These are phyloP conservation scores for Emys orbicularis DNA, from an alignment of 2,797 vertebrate genomes.

Conservation along the genomic window DNA sequence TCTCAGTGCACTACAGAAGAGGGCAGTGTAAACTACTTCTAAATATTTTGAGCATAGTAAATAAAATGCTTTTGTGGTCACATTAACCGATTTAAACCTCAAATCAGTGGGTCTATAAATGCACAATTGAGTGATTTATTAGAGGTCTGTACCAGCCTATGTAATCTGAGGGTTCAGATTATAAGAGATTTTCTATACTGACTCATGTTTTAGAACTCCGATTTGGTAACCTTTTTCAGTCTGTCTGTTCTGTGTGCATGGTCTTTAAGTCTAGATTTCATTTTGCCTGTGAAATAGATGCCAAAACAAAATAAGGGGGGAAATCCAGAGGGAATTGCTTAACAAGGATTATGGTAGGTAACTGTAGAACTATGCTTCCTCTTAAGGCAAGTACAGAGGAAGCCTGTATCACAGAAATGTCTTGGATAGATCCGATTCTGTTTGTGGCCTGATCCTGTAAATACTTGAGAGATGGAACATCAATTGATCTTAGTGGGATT, in stretches of 20 bases:
- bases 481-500: neutral
- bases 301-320: neutral
- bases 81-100: neutral
- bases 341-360: neutral
- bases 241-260: neutral
- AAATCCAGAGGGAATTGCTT: neutral
- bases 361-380: neutral
- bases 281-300: neutral
- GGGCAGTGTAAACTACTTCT: conserved; percentile 46
- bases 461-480: neutral
- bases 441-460: neutral
- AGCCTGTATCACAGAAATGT: neutral
- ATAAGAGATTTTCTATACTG: neutral
- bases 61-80: neutral
- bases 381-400: neutral
- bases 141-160: neutral
- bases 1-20: conserved; percentile 54
- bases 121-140: neutral
- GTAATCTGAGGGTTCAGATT: neutral
- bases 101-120: conserved; percentile 15
- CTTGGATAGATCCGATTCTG: neutral
- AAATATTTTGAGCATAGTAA: neutral
- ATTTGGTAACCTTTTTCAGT: neutral
- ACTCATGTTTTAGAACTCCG: neutral
- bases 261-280: neutral